Evolutionary conservation across 1,140 invertebrate genomes (phyloP), one percentile per base, ranked within the genome.

Genomic region (Drosophila simulans): DNA sequence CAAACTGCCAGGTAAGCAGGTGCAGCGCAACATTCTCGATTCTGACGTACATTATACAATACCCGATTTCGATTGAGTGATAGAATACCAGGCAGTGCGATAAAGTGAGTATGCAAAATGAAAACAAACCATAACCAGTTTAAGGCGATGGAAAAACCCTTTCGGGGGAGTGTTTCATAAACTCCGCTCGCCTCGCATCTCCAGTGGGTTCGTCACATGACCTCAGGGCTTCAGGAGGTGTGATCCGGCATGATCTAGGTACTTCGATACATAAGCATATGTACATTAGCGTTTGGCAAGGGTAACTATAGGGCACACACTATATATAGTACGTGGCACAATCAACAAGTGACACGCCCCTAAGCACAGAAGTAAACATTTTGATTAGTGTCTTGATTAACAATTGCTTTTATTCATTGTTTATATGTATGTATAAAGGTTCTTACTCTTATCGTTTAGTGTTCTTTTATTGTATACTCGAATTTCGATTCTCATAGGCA

Each of bases 371-470:
- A 56, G 42, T 40, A 68, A 35, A 70, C 17, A 48, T 31, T 63
- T 71, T 70, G 65, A 70, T 70, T 65, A 64, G 54, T 76, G 51
- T 72, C 69, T 65, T 57, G 79, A 88, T 82, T 88, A 86, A 86
- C 66, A 79, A 82, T 79, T 88, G 76, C 46, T 64, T 88, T 71
- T 88, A 76, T 79, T 72, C 54, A 68, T 64, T 55, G 34, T 54
- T 72, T 59, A 40, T 37, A 58, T 60, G 51, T 37, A 58, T 57
- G 51, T 70, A 70, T 70, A 70, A 70, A 70, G 49, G n/a, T 49
- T 58, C 75, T 75, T 78, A 78, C 10, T 69, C 53, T 76, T 75
- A 43, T 42, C 35, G 27, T 43, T 66, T 68, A 71, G 56, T 37
- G 27, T 69, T 52, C 34, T 72, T 34, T 56, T 39, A 53, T 72